Conservation (phyloP, 2,888 invertebrate species). For the Agonum fuliginosum region DNA sequence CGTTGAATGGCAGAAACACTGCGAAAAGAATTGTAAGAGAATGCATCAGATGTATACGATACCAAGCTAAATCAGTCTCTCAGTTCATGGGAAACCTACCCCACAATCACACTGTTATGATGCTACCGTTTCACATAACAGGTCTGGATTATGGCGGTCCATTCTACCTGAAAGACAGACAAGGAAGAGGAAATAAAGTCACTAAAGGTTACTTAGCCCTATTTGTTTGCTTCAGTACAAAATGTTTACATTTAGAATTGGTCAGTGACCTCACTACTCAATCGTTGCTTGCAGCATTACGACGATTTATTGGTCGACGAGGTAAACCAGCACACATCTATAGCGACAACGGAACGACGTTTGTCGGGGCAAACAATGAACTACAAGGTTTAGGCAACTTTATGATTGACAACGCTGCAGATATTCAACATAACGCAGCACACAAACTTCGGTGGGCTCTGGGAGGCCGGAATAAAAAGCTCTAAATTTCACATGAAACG, state of each 20-base stretch:
- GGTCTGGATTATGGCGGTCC: slow-evolving; percentile 66
- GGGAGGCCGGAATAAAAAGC: slow-evolving; percentile 61
- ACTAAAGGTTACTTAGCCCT: slow-evolving; percentile 63
- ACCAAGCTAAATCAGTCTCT: slow-evolving; percentile 43
- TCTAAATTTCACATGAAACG: slow-evolving; percentile 58
- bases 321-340: slow-evolving; percentile 61
- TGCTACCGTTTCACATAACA: slow-evolving; percentile 63
- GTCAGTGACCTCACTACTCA: slow-evolving; percentile 60
- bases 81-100: slow-evolving; percentile 65
- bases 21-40: slow-evolving; percentile 55
- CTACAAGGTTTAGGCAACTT: slow-evolving; percentile 59
- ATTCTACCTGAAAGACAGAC: slow-evolving; percentile 64
- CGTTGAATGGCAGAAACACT: slow-evolving; percentile 61
- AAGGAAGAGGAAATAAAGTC: slow-evolving; percentile 59
- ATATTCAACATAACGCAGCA: background rate
- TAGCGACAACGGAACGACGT: slow-evolving; percentile 64
- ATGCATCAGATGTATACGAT: slow-evolving; percentile 60
- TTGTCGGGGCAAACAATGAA: slow-evolving; percentile 62
- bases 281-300: slow-evolving; percentile 61
- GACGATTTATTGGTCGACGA: slow-evolving; percentile 62
- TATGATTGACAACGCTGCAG: background rate
- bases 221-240: slow-evolving; percentile 63
- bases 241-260: slow-evolving; percentile 63
- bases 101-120: slow-evolving; percentile 58
- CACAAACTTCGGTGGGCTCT: slow-evolving; percentile 63